Evolutionary conservation across 2,888 invertebrate genomes (phyloP).

Genomic region (Gryllus longicercus): DNA sequence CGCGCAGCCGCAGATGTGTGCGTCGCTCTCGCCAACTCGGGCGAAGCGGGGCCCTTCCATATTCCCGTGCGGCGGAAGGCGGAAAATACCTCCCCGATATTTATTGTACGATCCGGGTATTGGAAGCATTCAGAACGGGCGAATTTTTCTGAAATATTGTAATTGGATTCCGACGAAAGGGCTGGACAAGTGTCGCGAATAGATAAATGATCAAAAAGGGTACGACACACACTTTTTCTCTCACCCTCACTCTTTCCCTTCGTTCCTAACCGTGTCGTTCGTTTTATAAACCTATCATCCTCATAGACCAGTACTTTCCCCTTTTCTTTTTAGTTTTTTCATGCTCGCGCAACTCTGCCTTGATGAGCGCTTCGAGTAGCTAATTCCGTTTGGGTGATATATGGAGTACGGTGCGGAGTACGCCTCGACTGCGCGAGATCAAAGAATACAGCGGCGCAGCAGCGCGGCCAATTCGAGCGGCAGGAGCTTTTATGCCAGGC

Average conservation of each 20-base stretch:
- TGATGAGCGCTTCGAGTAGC: neutral
- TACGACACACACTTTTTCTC: neutral
- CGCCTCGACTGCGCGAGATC: neutral
- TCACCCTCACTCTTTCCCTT: neutral
- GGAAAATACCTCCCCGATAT: neutral
- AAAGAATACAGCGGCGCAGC: neutral
- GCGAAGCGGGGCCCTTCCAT: too few relatives aligned
- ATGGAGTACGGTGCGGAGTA: neutral
- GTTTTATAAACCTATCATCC: slow-evolving; percentile 17
- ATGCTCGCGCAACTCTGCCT: neutral
- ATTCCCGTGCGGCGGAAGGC: too few relatives aligned
- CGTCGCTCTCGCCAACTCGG: too few relatives aligned
- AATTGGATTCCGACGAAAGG: neutral
- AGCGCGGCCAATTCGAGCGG: neutral
- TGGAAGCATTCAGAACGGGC: neutral
- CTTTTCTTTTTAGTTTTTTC: neutral
- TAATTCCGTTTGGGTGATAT: slow-evolving; percentile 6
- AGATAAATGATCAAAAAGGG: neutral
- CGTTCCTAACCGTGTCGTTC: neutral
- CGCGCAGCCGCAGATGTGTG: too few relatives aligned
- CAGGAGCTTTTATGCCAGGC: neutral
- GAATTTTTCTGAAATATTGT: slow-evolving; percentile 7
- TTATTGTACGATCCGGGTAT: slow-evolving; percentile 17
- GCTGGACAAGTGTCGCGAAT: too few relatives aligned
- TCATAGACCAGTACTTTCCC: neutral